Conservation (phyloP, 2,113 vertebrate species). For the Otocyon megalotis region DNA sequence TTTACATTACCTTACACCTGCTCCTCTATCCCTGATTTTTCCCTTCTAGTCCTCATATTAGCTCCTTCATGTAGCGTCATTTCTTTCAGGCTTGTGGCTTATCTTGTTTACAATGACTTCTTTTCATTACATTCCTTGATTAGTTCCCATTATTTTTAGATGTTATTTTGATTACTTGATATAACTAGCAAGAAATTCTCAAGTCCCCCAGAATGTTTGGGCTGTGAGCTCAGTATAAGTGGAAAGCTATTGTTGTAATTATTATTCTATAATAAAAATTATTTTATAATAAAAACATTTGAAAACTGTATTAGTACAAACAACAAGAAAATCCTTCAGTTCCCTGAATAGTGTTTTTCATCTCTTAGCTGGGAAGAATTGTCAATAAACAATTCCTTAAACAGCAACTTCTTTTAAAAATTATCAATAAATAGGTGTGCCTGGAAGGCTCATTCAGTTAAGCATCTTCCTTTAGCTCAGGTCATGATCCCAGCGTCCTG, state of each 20-base stretch:
- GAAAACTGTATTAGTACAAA: background rate
- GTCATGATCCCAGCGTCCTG: no score
- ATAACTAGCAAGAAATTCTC: background rate
- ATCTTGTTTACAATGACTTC: background rate
- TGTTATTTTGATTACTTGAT: background rate
- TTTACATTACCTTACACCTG: background rate
- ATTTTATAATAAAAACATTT: background rate
- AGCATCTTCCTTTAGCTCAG: no score
- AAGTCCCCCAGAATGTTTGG: background rate
- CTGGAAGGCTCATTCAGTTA: no score
- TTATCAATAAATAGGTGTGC: no score
- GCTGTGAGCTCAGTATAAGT: background rate
- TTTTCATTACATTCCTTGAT: background rate
- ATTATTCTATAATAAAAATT: background rate
- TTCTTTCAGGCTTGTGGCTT: background rate
- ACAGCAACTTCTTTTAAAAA: background rate
- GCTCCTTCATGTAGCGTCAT: background rate
- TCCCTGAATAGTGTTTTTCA: background rate
- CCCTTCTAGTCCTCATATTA: background rate
- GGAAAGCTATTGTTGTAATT: background rate
- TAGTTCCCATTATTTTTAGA: background rate
- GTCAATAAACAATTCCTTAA: background rate
- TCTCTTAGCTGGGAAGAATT: background rate
- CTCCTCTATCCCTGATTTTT: background rate
- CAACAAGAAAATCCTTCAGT: background rate